Evolutionary conservation across 2,888 invertebrate species (phyloP).

Genomic region (Mesopsocus fuscifrons): DNA sequence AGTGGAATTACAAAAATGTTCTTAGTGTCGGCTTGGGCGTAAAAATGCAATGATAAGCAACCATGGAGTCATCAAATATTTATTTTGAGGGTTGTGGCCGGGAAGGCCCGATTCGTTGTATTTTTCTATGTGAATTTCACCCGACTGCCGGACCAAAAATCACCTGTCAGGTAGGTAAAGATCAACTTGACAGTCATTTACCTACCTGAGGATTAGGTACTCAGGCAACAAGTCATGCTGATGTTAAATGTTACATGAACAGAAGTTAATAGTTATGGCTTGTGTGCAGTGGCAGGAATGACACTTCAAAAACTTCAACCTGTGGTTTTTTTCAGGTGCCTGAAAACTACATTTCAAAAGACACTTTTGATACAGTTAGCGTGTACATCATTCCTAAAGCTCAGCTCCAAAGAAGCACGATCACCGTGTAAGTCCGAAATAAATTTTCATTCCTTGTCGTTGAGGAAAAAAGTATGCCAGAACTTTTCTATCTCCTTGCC

Average conservation of each 20-base stretch:
- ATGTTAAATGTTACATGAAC: no score
- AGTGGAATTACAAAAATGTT: no score
- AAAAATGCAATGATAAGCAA: no score
- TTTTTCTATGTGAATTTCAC: conserved; percentile 63
- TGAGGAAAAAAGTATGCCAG: no score
- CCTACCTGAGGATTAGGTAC: no score
- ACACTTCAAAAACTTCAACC: no score
- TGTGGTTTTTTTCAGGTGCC: conserved; percentile 44
- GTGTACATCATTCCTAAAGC: conserved; percentile 92
- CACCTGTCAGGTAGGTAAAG: conserved; percentile 38
- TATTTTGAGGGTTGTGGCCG: conserved; percentile 42
- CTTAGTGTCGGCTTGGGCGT: no score
- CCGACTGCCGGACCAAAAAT: conserved; percentile 66
- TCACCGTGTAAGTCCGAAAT: conserved; percentile 57
- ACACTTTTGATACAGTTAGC: conserved; percentile 82
- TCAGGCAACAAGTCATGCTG: no score
- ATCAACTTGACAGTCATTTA: no score
- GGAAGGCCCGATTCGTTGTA: conserved; percentile 61
- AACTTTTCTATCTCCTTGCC: not conserved
- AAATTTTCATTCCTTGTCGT: no score
- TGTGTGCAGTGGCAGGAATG: no score
- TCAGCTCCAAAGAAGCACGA: conserved; percentile 70
- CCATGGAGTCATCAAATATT: not conserved
- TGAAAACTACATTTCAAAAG: conserved; percentile 77
- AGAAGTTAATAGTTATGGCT: no score